phyloP scores from a whole-genome alignment of 2,113 vertebrate genomes.

The Epinephelus lanceolatus region DNA sequence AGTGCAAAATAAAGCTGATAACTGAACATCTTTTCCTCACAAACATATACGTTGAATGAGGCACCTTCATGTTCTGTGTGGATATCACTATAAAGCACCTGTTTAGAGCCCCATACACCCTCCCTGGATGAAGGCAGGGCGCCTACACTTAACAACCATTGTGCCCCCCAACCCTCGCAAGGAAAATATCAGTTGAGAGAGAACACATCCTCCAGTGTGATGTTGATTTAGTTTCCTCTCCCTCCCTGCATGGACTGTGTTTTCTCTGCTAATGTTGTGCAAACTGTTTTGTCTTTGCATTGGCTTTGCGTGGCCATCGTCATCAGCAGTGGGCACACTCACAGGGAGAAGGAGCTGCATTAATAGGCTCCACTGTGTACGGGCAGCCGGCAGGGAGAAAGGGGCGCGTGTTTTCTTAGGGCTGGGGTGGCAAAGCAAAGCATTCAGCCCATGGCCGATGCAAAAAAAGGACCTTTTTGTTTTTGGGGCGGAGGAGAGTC shows the following conservation, averaged over 20 bases:
- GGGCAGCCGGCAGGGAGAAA: slow-evolving; percentile 91
- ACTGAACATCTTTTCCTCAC: slow-evolving; percentile 21
- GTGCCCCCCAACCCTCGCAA: slow-evolving; percentile 48
- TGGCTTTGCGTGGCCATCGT: slow-evolving; percentile 90
- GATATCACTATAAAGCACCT: slow-evolving; percentile 75
- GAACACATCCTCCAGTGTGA: slow-evolving; percentile 85
- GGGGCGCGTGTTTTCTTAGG: slow-evolving; percentile 98
- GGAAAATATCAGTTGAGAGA: slow-evolving; percentile 79
- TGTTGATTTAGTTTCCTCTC: slow-evolving; percentile 76
- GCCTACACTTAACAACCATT: slow-evolving; percentile 72
- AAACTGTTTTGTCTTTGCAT: slow-evolving; percentile 99
- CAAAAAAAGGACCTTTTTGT: slow-evolving; percentile 96
- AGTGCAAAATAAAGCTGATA: slow-evolving; percentile 46
- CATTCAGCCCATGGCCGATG: slow-evolving; percentile 92
- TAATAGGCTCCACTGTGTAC: slow-evolving; percentile 94
- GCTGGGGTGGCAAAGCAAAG: slow-evolving; percentile 98
- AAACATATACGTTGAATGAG: slow-evolving; percentile 34
- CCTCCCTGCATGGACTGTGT: slow-evolving; percentile 74
- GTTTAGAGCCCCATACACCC: slow-evolving; percentile 60
- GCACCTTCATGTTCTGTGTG: slow-evolving; percentile 13
- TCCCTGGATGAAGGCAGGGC: slow-evolving; percentile 51
- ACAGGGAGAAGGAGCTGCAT: slow-evolving; percentile 88
- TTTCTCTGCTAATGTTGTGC: slow-evolving; percentile 91
- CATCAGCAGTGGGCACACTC: slow-evolving; percentile 88
- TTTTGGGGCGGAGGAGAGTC: slow-evolving; percentile 89